Base-by-base conservation (phyloP, 1,140 invertebrate species). In the Drosophila tani region DNA sequence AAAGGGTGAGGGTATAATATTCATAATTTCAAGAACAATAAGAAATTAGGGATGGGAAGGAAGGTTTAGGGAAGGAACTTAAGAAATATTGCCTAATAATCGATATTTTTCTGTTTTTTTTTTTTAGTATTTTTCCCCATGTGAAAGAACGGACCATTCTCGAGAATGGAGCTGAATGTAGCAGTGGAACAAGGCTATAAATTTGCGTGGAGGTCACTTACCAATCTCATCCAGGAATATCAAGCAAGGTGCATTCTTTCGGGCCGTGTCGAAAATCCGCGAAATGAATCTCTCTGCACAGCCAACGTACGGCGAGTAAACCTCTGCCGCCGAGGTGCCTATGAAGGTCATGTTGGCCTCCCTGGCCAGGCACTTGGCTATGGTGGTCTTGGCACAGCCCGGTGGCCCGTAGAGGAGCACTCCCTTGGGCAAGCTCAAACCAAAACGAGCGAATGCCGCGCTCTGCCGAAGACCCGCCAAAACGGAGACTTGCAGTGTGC, bases 191-290 rank as follows among this genome's bases (percentile, higher is more conserved):
- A 24, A 24, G 21, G 21, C 3, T 24, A 0, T 24, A 24, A 24
- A 19, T 6, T 11, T 11, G 1, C 9, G 7, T 6, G 0, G 3
- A 29, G 9, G 19, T 32, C 19, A 40, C 56, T 41, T 70, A 94
- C 94, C 95, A 73, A 97, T 95, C 94, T 97, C 96, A 94, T 97
- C 96, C 73, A 97, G 95, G 88, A 97, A 97, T 50, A 97, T 93
- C 40, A 97, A 94, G 50, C 95, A 94, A 0, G 96, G 96, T 5
- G 96, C 94, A 76, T 94, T 95, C 79, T 94, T 92, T 63, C 95
- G 91, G 0, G 96, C 96, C 74, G 95, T 94, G 55, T 95, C 92
- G 81, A 97, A 97, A 2, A 97, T 93, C 74, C 95, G 92, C 1
- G 93, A 77, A 14, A 96, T 93, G 46, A 94, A 94, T 78, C 94